phyloP scores from a whole-genome alignment of 2,113 vertebrate species.

The Hemibagrus wyckioides region DNA sequence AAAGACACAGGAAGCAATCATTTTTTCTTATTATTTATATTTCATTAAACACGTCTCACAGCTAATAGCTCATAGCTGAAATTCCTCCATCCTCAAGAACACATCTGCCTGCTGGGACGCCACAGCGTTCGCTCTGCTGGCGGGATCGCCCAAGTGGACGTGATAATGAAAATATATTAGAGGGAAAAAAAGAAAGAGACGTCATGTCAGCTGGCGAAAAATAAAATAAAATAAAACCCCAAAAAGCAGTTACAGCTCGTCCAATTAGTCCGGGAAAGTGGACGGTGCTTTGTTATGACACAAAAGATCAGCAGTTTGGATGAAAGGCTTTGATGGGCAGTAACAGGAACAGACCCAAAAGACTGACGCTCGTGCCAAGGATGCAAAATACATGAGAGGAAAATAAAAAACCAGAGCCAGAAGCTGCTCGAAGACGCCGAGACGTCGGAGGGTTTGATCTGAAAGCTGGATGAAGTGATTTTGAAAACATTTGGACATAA shows the following conservation, averaged over 20 bases:
- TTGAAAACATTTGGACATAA: not conserved
- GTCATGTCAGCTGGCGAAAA: not conserved
- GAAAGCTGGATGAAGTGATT: not conserved
- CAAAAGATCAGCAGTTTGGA: slow-evolving; percentile 3
- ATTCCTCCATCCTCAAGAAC: not conserved
- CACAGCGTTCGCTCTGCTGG: not conserved
- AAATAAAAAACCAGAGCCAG: not conserved
- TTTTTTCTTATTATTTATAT: not conserved
- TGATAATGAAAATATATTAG: not conserved
- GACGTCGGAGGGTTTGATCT: not conserved
- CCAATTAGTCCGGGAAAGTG: slow-evolving; percentile 5
- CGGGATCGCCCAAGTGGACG: not conserved
- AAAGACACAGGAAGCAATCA: not conserved
- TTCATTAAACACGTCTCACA: not conserved
- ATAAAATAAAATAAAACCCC: not conserved
- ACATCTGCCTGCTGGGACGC: not conserved
- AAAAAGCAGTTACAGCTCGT: not conserved
- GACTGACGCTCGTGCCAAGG: slow-evolving; percentile 1
- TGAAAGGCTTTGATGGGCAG: slow-evolving; percentile 16
- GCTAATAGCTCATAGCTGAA: not conserved
- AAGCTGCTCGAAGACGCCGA: not conserved
- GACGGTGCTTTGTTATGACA: not conserved
- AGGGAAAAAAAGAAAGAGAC: not conserved
- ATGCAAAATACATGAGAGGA: not conserved
- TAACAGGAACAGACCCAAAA: not conserved